phyloP scores from a whole-genome alignment of 2,888 invertebrate genomes.

The Dastarcus helophoroides region DNA sequence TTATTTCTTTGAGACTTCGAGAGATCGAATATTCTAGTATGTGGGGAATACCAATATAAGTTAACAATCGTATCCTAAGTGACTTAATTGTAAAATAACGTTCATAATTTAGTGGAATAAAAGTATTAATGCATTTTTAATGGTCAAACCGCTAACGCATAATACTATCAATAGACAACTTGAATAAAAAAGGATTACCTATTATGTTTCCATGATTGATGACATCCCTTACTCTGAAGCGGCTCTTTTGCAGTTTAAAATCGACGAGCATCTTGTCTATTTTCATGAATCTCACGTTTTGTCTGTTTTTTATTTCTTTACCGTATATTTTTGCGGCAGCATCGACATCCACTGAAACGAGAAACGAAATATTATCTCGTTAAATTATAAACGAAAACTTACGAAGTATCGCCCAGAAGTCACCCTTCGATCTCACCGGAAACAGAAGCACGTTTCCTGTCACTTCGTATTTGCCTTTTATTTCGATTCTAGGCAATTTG shows the following conservation, averaged over 20 bases:
- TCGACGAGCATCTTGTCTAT: slow-evolving; percentile 57
- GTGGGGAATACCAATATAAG: too few species aligned
- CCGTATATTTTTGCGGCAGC: slow-evolving; percentile 62
- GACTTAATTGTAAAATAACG: too few species aligned
- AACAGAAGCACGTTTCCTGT: slow-evolving; percentile 66
- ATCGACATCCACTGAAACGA: slow-evolving; percentile 52
- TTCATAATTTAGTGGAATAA: too few species aligned
- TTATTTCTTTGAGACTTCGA: too few species aligned
- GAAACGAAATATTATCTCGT: neutral
- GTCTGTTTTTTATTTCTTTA: slow-evolving; percentile 46
- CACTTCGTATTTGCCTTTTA: slow-evolving; percentile 65
- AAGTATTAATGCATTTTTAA: too few species aligned
- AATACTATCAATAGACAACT: too few species aligned
- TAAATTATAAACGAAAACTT: slow-evolving; percentile 30
- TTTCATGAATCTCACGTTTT: slow-evolving; percentile 54
- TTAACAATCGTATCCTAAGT: too few species aligned
- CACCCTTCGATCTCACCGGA: slow-evolving; percentile 66
- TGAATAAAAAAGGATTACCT: too few species aligned
- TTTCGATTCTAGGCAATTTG: slow-evolving; percentile 57
- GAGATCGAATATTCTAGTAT: too few species aligned
- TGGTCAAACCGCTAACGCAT: too few species aligned
- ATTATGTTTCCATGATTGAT: slow-evolving; percentile 66
- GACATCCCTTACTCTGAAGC: slow-evolving; percentile 60
- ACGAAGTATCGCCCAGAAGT: slow-evolving; percentile 74
- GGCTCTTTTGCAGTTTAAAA: slow-evolving; percentile 56